Base-by-base conservation (phyloP, 2,797 vertebrate species). In the Oceanodroma leucorhoa region DNA sequence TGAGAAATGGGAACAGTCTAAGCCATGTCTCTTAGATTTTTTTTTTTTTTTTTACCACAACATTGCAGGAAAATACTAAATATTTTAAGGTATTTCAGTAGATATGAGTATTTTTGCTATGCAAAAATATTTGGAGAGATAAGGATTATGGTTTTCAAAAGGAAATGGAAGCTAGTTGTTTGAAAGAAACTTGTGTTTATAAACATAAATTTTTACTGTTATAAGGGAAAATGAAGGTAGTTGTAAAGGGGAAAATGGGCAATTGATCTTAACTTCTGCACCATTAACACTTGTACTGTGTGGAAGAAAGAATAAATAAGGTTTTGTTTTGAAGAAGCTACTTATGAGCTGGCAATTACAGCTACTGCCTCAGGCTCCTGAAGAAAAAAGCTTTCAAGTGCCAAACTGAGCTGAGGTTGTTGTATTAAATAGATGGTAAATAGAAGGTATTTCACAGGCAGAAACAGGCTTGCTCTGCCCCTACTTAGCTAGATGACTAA, bases 281-380 rank as follows among this genome's bases (percentile, higher is more conserved):
- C 26, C 48, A 36, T 83, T 89, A 85, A 70, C 7, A 76, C n/a
- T 32, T 78, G 36, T 55, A 46, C 66, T 48, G 36, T 27, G 64
- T 89, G 60, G 40, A 72, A 87, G 64, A 65, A 83, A 48, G 64
- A 85, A 91, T 77, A 89, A 93, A 58, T 73, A 89, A 85, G 75
- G 45, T 84, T 85, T 93, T 85, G 51, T 73, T 93, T 82, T 85
- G 77, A 91, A 87, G 82, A 73, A 87, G 29, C 30, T 60, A 30
- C 89, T 95, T 85, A 46, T 2, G 64, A 91, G 75, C 67, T 89
- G 67, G 78, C 84, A 96, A 66, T 93, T 92, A 62, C 67, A 85
- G 82, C 71, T 77, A 41, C 55, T 77, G 93, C 94, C 93, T 91
- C 64, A 2, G 91, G 94, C 87, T 90, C 50, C 89, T 60, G 84